phyloP scores from a whole-genome alignment of 2,797 vertebrate species.

The Fringilla coelebs region DNA sequence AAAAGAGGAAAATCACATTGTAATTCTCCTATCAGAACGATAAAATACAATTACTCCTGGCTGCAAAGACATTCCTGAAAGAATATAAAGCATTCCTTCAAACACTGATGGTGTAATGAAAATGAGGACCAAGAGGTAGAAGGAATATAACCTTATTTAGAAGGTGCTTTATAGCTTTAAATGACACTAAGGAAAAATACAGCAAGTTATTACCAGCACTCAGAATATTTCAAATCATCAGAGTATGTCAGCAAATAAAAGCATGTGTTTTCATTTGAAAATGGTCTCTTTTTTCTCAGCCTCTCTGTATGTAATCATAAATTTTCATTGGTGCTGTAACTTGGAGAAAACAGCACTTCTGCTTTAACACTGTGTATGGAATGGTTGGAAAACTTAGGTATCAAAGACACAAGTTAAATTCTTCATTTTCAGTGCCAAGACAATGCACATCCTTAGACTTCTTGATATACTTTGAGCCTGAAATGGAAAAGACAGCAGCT shows the following conservation, averaged over 20 bases:
- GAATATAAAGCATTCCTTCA: not conserved
- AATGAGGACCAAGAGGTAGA: not conserved
- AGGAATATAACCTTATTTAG: not conserved
- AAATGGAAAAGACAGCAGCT: constrained; percentile 41
- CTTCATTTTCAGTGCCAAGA: not conserved
- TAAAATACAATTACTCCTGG: not conserved
- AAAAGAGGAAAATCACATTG: not conserved
- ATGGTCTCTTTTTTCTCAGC: not conserved
- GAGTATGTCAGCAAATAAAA: not conserved
- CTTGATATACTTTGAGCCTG: not conserved
- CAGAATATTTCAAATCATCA: not conserved
- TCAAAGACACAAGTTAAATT: not conserved
- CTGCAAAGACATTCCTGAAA: not conserved
- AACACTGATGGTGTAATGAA: not conserved
- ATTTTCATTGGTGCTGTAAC: not conserved
- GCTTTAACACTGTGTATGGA: not conserved
- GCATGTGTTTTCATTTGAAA: constrained; percentile 5
- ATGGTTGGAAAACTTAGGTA: not conserved
- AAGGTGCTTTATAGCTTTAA: not conserved
- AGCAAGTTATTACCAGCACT: not conserved
- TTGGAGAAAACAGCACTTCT: not conserved
- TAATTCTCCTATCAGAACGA: not conserved
- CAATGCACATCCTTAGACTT: not conserved
- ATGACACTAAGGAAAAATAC: not conserved
- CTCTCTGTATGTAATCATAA: not conserved